Base-by-base conservation (phyloP, 2,113 vertebrate genomes). In the Corythaeola cristata region DNA sequence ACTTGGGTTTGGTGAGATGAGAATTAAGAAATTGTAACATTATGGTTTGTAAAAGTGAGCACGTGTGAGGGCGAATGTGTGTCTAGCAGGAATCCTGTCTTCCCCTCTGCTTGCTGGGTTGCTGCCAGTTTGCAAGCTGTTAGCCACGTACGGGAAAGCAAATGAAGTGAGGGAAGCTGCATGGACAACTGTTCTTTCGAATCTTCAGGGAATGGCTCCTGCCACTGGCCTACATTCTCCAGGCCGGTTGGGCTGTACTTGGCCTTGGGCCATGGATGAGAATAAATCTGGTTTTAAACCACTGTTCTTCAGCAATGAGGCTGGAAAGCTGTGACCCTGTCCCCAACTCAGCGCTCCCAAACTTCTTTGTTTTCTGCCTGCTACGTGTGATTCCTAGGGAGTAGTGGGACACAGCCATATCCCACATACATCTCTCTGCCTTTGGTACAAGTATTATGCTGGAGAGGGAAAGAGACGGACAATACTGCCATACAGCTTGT, bases 101-200 rank as follows among this genome's bases (percentile, higher is more conserved):
- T 88, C 64, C 76, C 68, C 90, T 94, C 56, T 84, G 87, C 58
- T 92, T 71, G 16, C 75, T 96, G 95, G 85, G 52, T 5, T 86
- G 47, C 39, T 92, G 92, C 93, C 96, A 96, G 90, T 92, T 94
- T 80, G 76, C 92, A 96, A 94, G 85, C 96, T 97, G 92, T 81
- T 91, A 92, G 56, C 90, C 60, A 49, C 2, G 24, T 52, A 78
- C 2, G 1, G 52, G 37, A 44, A 83, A 80, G 67, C 37, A 86
- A 90, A 87, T 64, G 52, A 60, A 94, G 44, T 84, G 80, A 84
- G 41, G 21, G 27, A 91, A 88, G 30, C 63, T 95, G 79, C 56
- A 67, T 19, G 64, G 72, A 27, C 85, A 94, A 27, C 76, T 5
- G 18, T 86, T 91, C 79, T 85, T 80, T 64, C 9, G 39, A 63